These are phyloP conservation scores for Scolopax bukidnonensis DNA, from an alignment of 2,797 vertebrate genomes.

Conservation along the genomic window DNA sequence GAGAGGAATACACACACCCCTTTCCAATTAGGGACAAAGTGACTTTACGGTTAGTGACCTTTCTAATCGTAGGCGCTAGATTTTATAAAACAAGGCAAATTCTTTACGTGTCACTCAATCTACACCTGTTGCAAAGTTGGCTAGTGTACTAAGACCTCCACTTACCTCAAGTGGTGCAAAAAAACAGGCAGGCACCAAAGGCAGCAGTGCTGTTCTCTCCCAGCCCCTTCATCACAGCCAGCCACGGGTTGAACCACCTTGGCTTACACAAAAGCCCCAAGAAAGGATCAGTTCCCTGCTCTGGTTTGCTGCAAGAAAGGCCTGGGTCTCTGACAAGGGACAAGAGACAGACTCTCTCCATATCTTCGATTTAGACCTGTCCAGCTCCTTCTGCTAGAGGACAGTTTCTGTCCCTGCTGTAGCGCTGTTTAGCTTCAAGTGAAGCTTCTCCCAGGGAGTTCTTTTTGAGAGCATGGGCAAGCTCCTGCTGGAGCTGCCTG, in stretches of 20 bases:
- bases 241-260: background rate
- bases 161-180: background rate
- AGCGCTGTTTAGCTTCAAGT: conserved; percentile 83
- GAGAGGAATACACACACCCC: background rate
- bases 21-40: background rate
- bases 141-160: background rate
- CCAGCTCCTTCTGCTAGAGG: conserved; percentile 78
- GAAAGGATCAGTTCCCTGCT: background rate
- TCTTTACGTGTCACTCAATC: background rate
- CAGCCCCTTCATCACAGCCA: background rate
- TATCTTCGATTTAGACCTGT: conserved; percentile 83
- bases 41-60: background rate
- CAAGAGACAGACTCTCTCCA: background rate
- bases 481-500: conserved; percentile 87
- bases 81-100: background rate
- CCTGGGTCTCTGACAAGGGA: background rate
- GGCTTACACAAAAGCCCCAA: background rate
- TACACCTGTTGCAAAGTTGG: background rate
- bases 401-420: conserved; percentile 82
- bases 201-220: background rate
- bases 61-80: background rate
- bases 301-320: background rate
- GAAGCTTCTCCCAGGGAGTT: conserved; percentile 88
- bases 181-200: background rate
- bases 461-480: conserved; percentile 86